These are phyloP conservation scores for Neodiprion lecontei DNA, from an alignment of 1,140 invertebrate genomes.

Conservation along the genomic window DNA sequence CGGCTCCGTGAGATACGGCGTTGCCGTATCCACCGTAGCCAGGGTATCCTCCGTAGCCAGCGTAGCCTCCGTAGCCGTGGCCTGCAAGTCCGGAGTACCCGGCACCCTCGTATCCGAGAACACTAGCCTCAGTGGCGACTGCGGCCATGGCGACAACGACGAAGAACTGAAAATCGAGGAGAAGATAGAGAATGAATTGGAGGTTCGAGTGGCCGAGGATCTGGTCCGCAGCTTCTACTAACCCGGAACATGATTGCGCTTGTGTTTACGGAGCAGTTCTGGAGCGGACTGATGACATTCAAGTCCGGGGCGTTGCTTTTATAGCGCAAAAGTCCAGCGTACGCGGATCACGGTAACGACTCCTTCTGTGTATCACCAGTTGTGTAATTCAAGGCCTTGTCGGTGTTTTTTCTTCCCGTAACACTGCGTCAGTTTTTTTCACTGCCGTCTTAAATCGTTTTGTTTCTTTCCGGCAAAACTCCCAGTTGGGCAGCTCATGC, in stretches of 20 bases:
- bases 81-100: constrained; percentile 29
- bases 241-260: constrained; percentile 35
- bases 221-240: neutral
- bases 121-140: constrained; percentile 35
- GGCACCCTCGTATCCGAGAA: constrained; percentile 34
- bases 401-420: constrained; percentile 38
- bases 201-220: too few relatives aligned
- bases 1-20: constrained; percentile 16
- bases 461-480: neutral
- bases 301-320: constrained; percentile 36
- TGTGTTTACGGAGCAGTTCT: constrained; percentile 28
- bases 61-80: constrained; percentile 15
- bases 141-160: constrained; percentile 34
- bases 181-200: neutral
- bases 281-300: constrained; percentile 40
- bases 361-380: constrained; percentile 32
- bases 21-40: constrained; percentile 24
- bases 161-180: constrained; percentile 34
- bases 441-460: neutral
- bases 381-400: constrained; percentile 53
- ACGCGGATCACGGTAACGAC: constrained; percentile 17
- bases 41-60: constrained; percentile 15
- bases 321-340: constrained; percentile 39
- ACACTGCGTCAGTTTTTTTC: constrained; percentile 24
- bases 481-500: too few relatives aligned